phyloP scores from a whole-genome alignment of 2,888 invertebrate genomes.

The Drosophila leonis region DNA sequence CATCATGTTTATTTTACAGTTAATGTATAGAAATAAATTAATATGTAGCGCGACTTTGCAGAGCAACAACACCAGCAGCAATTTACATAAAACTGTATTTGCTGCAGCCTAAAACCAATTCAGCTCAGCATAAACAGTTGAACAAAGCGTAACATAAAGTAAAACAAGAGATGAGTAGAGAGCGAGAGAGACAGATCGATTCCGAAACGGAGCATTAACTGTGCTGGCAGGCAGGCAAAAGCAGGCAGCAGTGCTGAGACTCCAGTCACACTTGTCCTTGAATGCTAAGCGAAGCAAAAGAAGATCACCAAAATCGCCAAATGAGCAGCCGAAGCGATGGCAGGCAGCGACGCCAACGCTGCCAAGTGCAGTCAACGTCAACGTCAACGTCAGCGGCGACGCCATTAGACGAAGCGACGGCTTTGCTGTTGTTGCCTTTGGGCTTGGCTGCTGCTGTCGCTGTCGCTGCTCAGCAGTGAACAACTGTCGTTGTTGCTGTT shows the following conservation, averaged over 20 bases:
- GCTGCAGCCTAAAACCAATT: conserved; percentile 6
- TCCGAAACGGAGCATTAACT: conserved; percentile 17
- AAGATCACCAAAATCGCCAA: conserved; percentile 64
- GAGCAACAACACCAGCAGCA: not conserved
- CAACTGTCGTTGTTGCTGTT: conserved; percentile 70
- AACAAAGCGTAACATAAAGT: conserved; percentile 1
- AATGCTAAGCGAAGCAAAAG: conserved; percentile 60
- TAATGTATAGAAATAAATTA: not conserved
- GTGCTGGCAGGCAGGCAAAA: conserved; percentile 23
- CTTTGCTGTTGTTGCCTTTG: conserved; percentile 36
- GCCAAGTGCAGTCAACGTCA: conserved; percentile 69
- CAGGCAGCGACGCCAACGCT: conserved; percentile 54
- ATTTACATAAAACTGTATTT: conserved; percentile 6
- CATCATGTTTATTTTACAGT: conserved; percentile 43
- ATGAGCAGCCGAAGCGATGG: conserved; percentile 49
- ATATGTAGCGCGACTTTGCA: not conserved
- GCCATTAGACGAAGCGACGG: conserved; percentile 63
- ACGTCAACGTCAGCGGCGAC: conserved; percentile 51
- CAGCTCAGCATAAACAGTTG: conserved; percentile 13
- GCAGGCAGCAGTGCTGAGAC: conserved; percentile 31
- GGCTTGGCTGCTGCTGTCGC: conserved; percentile 50
- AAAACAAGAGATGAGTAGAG: not conserved
- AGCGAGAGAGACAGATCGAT: conserved; percentile 14
- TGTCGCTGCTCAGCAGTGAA: conserved; percentile 30
- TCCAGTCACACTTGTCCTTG: conserved; percentile 78